Evolutionary conservation across 64 coral and sea anemone species (phyloP).

Genomic region (Actinia tenebrosa): DNA sequence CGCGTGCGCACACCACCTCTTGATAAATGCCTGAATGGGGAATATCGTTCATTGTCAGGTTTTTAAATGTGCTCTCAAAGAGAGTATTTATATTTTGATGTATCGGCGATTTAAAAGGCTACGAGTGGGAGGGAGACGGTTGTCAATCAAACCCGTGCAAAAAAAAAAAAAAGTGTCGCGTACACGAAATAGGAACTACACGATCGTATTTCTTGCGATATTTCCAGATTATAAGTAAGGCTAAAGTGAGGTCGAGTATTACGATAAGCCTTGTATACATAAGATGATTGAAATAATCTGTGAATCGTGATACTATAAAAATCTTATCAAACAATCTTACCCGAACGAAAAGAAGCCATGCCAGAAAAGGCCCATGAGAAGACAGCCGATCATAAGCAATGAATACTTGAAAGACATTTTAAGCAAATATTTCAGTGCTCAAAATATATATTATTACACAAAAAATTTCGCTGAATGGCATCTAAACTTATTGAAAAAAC

Average conservation of each 20-base stretch:
- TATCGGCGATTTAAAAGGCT: not conserved
- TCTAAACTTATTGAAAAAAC: no score
- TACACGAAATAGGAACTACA: not conserved
- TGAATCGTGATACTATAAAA: not conserved
- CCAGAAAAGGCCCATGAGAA: no score
- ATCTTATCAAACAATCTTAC: not conserved
- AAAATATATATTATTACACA: no score
- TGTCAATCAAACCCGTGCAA: not conserved
- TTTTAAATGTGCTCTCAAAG: not conserved
- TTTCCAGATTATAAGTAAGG: not conserved
- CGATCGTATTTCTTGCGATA: not conserved
- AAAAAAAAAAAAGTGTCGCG: not conserved
- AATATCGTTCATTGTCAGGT: not conserved
- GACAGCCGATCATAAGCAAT: no score
- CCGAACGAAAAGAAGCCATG: no score
- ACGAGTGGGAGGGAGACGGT: not conserved
- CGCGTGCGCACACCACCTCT: not conserved
- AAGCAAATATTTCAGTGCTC: no score
- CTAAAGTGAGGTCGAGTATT: not conserved
- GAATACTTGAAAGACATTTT: no score
- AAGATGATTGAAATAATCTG: not conserved
- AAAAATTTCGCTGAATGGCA: no score
- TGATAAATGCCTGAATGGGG: not conserved
- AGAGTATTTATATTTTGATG: not conserved
- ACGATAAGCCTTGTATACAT: slow-evolving; percentile 8